These are phyloP conservation scores for Trichosurus vulpecula DNA, from an alignment of 2,797 vertebrate species.

Conservation along the genomic window DNA sequence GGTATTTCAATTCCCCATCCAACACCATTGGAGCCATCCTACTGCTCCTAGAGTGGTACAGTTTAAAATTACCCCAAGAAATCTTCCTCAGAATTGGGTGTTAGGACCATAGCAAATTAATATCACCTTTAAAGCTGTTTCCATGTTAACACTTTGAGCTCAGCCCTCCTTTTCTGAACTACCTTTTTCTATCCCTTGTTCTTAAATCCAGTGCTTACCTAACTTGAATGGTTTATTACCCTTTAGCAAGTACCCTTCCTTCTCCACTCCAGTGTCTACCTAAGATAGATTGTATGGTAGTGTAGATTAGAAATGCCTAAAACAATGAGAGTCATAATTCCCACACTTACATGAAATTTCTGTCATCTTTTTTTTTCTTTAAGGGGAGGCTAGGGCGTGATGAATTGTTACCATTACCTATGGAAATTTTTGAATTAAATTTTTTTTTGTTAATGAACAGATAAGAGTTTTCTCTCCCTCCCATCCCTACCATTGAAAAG, in stretches of 20 bases:
- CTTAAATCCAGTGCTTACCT: neutral
- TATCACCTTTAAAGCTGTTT: neutral
- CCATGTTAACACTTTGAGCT: neutral
- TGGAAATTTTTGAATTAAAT: neutral
- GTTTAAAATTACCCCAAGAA: neutral
- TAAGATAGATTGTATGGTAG: neutral
- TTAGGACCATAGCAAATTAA: neutral
- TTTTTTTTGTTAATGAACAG: neutral
- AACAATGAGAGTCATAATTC: neutral
- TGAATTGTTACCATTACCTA: neutral
- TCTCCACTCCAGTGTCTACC: neutral
- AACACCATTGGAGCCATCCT: neutral
- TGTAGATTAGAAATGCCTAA: neutral
- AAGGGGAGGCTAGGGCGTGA: neutral
- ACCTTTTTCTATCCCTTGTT: neutral
- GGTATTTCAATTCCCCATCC: neutral
- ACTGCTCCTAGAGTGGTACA: neutral
- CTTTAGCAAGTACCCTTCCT: neutral
- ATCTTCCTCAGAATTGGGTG: neutral
- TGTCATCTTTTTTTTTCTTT: neutral
- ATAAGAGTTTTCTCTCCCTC: neutral
- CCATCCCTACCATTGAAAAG: neutral
- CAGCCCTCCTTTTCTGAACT: neutral
- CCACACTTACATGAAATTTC: neutral
- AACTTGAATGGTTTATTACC: neutral